Conservation (phyloP, 2,888 invertebrate species). For the Oxycera nigricornis region DNA sequence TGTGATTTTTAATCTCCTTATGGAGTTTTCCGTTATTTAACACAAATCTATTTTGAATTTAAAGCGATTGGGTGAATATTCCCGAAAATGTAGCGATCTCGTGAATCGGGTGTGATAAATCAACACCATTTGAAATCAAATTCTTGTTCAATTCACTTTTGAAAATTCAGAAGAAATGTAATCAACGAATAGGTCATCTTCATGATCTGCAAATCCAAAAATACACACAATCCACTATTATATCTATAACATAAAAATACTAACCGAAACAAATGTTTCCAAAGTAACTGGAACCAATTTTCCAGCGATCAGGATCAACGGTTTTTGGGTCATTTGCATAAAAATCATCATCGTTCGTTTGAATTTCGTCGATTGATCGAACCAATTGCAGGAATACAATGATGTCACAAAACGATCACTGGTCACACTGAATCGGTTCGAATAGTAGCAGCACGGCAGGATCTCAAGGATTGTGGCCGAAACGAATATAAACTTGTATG, state of each 20-base stretch:
- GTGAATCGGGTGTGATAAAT: no score
- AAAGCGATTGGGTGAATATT: no score
- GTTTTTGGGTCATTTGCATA: slow-evolving; percentile 22
- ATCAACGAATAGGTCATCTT: slow-evolving; percentile 27
- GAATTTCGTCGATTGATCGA: slow-evolving; percentile 9
- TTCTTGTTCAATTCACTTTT: not conserved
- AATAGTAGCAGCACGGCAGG: slow-evolving; percentile 30
- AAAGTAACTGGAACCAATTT: slow-evolving; percentile 32
- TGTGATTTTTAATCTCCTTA: no score
- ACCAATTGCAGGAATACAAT: slow-evolving; percentile 35
- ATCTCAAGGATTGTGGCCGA: not conserved
- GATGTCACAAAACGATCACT: slow-evolving; percentile 23
- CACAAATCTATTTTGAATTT: no score
- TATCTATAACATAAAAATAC: not conserved
- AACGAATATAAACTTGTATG: not conserved
- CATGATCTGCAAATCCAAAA: slow-evolving; percentile 20
- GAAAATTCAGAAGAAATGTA: not conserved
- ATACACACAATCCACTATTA: not conserved
- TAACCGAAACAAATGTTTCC: slow-evolving; percentile 32
- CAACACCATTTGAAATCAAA: no score
- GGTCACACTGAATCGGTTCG: not conserved
- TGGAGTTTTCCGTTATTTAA: no score
- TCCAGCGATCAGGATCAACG: slow-evolving; percentile 4
- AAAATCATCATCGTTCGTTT: slow-evolving; percentile 34
- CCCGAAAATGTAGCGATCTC: no score